Base-by-base conservation (phyloP, 1,140 invertebrate species). In the Drosophila bipectinata region DNA sequence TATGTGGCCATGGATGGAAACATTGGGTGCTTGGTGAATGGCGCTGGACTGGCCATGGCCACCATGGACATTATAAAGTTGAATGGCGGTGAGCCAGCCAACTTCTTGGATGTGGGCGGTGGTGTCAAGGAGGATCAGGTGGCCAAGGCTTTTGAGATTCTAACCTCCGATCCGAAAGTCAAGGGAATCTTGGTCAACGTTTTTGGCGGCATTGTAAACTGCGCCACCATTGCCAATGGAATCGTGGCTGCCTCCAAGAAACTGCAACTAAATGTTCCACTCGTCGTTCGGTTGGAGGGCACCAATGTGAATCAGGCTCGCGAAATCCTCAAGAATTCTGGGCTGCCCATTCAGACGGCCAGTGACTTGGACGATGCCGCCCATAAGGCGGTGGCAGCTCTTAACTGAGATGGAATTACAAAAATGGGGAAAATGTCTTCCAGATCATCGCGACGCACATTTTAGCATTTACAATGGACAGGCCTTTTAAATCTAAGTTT, bases 121-220 rank as follows among this genome's bases (percentile, higher is more conserved):
- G 97, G 97, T 58, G 98, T 98, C n/a, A 97, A 97, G 21, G 95
- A 98, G 74, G 93, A 95, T 15, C 97, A 98, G 92, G 98, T 99
- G 8, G 96, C 97, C 81, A 97, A 98, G 91, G 98, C 98, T 53
- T 98, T 99, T 92, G 97, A 97, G 92, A 98, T 99, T 47, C 96
- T 99, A 72, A 98, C 98, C 77, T 92, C 93, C 88, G 96, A 98
- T 93, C 94, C 95, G n/a, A 97, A 96, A 92, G 98, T 99, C 0
- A 98, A 98, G 93, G 96, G 96, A 3, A 97, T 99, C 78, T 94
- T 99, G 56, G 98, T 99, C 0, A 99, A 99, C 93, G 98, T 99
- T 3, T 99, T 99, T 94, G 99, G 98, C 67, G 99, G 99, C 74
- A 99, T 99, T 91, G 98, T 99, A 0, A 99, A 99, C 92, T 99